Base-by-base conservation (phyloP, 2,888 invertebrate genomes). In the Dryococelus australis region DNA sequence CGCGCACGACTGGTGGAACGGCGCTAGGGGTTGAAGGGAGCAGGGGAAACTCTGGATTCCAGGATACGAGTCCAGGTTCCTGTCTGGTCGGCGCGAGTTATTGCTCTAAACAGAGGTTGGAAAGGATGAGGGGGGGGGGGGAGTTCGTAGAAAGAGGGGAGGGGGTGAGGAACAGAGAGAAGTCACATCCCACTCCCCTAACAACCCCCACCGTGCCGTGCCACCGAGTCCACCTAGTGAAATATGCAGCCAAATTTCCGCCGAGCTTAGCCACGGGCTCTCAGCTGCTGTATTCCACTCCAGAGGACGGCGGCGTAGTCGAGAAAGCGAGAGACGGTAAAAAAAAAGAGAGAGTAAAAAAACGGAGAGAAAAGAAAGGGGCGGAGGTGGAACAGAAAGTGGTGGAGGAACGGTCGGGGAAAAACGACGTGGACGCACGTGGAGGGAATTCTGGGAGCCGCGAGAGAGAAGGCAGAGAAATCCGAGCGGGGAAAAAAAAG, bases 231-330 rank as follows among this genome's bases (percentile, higher is more conserved):
- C 65, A 65, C 24, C 65, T 65, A 84, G 85, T 87, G 87, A 87
- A 87, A 87, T 87, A 87, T 87, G 87, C 84, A 84, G 84, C 87
- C 84, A 87, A 87, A 87, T 87, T 85, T 87, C 87, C 87, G 87
- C 87, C 84, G 47, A 27, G 86, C 84, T 86, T 86, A 53, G 86
- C 86, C 47, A 80, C 83, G 43, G 35, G 35, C 65, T 65, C 65
- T 65, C 65, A 65, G 65, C 65, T 65, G 65, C 65, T n/a, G 65
- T 8, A 65, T 65, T 65, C 65, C 65, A 65, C 65, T 65, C 65
- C 65, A 24, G n/a, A 24, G 65, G 24, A 65, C 65, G 65, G 65
- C n/a, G 24, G n/a, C 65, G 65, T 8, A 65, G 65, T 16, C 1
- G 65, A 65, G 35, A 83, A 83, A 28, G 35, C 83, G 83, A 16